Evolutionary conservation across 2,113 vertebrate genomes (phyloP).

Genomic region (Elephantulus edwardii): DNA sequence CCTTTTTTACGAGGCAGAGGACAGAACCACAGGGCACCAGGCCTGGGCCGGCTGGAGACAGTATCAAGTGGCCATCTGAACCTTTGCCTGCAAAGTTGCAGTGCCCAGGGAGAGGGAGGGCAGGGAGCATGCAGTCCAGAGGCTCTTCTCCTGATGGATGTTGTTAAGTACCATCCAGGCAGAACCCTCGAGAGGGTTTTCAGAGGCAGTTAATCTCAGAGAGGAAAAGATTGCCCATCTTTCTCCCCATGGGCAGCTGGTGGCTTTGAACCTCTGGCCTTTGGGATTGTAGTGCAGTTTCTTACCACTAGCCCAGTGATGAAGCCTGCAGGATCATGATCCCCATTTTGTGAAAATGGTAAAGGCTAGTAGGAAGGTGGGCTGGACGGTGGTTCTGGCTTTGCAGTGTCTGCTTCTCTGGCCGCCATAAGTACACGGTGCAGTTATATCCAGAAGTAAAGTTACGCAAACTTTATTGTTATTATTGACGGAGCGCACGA

Average conservation of each 20-base stretch:
- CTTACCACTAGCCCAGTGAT: too few species aligned
- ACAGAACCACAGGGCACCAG: constrained; percentile 36
- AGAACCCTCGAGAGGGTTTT: too few species aligned
- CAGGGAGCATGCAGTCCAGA: not conserved
- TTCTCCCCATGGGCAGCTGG: too few species aligned
- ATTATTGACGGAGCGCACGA: not conserved
- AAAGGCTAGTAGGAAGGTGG: not conserved
- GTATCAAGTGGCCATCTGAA: not conserved
- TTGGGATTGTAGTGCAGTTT: too few species aligned
- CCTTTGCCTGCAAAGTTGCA: too few species aligned
- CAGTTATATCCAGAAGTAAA: constrained; percentile 37
- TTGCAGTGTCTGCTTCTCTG: not conserved
- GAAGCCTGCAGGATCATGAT: not conserved
- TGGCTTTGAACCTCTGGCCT: too few species aligned
- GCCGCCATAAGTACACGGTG: not conserved
- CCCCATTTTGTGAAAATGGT: not conserved
- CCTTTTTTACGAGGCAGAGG: constrained; percentile 63
- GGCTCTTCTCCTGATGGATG: too few species aligned
- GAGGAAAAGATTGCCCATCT: too few species aligned
- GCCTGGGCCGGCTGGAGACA: not conserved
- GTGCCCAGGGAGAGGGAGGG: too few species aligned
- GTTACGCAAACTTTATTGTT: constrained; percentile 55
- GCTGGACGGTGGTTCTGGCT: not conserved
- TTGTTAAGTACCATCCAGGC: too few species aligned
- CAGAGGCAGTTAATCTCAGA: too few species aligned